Base-by-base conservation (phyloP, 1,140 invertebrate genomes). In the Polypedilum vanderplanki region DNA sequence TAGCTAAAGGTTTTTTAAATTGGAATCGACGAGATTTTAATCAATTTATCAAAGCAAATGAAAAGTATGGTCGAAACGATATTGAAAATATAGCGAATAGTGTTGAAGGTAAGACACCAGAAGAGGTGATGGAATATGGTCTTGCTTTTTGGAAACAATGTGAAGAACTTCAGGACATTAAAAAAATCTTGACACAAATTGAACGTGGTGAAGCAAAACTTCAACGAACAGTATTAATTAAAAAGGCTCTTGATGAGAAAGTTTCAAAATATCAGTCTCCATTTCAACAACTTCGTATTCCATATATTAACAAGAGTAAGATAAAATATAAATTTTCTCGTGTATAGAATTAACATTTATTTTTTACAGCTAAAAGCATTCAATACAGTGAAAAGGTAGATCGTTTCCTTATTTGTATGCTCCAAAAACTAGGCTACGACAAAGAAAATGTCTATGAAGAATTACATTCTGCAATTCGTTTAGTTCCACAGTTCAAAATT, bases 401-500 rank as follows among this genome's bases (percentile, higher is more conserved):
- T 81, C 84, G 98, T 74, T 99, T 98, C 82, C 84, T 99, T 17
- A 95, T 99, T 15, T 99, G 98, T 83, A 98, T 99, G 95, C 83
- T 99, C 40, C 97, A 99, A 80, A 98, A 98, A 82, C 85, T 99
- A 7, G 98, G 98, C 0, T 99, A 99, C 79, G 98, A 99, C 80
- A 96, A 98, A 80, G 98, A 99, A 83, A 99, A 98, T 83, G 97
- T 99, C 0, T 99, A 99, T 80, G 98, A 99, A 83, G 97, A 99
- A 82, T 84, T 99, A 7, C 84, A 96, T 20, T 93, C 96, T 0
- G 91, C 94, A 7, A 95, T 99, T 20, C 87, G 96, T 83, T 90
- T 85, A 80, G 95, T 96, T 0, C 95, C 96, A 0, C 97, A 98
- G 83, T 99, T 98, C 81, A 88, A 96, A 70, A 99, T 99, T 82